Base-by-base conservation (phyloP, 2,113 vertebrate species). In the Ptilonorhynchus violaceus region DNA sequence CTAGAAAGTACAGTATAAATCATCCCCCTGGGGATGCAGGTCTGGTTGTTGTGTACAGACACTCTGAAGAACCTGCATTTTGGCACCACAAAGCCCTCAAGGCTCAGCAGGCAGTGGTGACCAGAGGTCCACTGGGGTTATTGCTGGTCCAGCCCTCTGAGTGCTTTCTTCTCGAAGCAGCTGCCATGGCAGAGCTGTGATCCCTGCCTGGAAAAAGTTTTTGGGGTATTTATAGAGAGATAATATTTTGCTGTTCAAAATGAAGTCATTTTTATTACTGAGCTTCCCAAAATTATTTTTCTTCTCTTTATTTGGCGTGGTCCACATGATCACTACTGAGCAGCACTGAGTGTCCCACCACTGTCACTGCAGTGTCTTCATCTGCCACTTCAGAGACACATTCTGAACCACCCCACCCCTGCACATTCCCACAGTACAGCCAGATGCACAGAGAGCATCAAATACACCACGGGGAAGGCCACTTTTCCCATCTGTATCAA, bases 181-280 rank as follows among this genome's bases (percentile, higher is more conserved):
- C 53, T 56, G 11, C 0, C 0, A 50, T 1, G 1, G 28, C 11
- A 88, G 58, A 88, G 23, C 46, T 68, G 9, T 16, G 7, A 25
- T 49, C 46, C 53, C 37, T 60, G 14, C 33, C 37, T 59, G 46
- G n/a, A 52, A 90, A 77, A 66, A 41, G 2, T 1, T 27, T 56
- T 44, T 13, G 10, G 28, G 41, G 5, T 75, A 10, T 39, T 42
- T 47, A 10, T 8, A 33, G 13, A 74, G 15, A 3, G 8, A 44
- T 23, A 37, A 37, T 3, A 25, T 35, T 80, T 56, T 42, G 37
- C 49, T 73, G 76, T 85, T 42, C 46, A 23, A 81, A 80, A 55
- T 21, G 1, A 92, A 68, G 19, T 11, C 0, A 0, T 21, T 76
- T 39, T 53, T 89, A 8, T 64, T 70, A 42, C 1, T 81, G 44